Evolutionary conservation across 2,113 vertebrate genomes (phyloP).

Genomic region (Xyliphius kryptos): DNA sequence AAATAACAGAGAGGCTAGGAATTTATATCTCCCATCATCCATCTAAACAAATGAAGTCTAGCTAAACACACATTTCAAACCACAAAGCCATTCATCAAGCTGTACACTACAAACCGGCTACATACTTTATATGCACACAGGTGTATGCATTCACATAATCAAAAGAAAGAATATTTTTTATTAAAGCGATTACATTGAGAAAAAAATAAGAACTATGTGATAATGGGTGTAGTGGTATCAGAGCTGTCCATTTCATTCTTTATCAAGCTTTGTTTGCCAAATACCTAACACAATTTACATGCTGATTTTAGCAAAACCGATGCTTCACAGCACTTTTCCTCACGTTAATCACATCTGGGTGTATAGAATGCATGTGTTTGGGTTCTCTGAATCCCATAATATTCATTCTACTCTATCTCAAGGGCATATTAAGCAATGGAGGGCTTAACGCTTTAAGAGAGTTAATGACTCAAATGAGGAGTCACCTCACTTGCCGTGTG

Average conservation of each 20-base stretch:
- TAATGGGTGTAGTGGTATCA: slow-evolving; percentile 10
- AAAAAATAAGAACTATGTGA: slow-evolving; percentile 10
- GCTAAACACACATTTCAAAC: slow-evolving; percentile 34
- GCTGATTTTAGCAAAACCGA: slow-evolving; percentile 16
- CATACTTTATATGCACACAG: slow-evolving; percentile 14
- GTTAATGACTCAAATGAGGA: slow-evolving; percentile 39
- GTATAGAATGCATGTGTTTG: slow-evolving; percentile 11
- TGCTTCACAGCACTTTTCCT: neutral
- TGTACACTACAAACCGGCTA: slow-evolving; percentile 18
- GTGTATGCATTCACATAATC: neutral
- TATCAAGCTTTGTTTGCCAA: slow-evolving; percentile 4
- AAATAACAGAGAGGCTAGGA: slow-evolving; percentile 15
- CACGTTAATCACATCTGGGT: neutral
- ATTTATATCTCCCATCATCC: slow-evolving; percentile 38
- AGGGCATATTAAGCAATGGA: slow-evolving; percentile 35
- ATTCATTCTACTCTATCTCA: slow-evolving; percentile 33
- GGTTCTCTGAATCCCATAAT: slow-evolving; percentile 20
- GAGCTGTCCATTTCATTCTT: slow-evolving; percentile 8
- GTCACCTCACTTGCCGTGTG: slow-evolving; percentile 36
- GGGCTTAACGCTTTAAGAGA: slow-evolving; percentile 35
- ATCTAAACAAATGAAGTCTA: slow-evolving; percentile 24
- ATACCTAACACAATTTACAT: slow-evolving; percentile 6
- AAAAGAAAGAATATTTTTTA: slow-evolving; percentile 1
- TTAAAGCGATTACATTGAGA: neutral
- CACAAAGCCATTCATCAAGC: slow-evolving; percentile 29